Evolutionary conservation across 1,140 invertebrate species (phyloP), one percentile per base, ranked within the genome.

Genomic region (Maniola jurtina): DNA sequence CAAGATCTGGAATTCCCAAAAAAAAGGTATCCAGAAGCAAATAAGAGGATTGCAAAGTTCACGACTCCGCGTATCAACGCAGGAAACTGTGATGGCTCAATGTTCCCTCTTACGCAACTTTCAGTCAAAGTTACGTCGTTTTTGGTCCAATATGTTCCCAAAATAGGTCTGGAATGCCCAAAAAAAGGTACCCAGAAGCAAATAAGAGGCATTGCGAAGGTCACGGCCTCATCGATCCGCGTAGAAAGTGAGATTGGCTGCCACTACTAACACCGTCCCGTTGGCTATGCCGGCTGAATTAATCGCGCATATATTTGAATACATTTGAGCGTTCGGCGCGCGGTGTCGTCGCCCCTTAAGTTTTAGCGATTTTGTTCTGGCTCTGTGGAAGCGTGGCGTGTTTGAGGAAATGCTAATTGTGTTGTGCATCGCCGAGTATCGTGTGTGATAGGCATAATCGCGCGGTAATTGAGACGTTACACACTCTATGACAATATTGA

Each of bases 261-360:
- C 83, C 82, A 89, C 85, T 88, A 91, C 87, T 89, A 90, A 90
- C 87, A 89, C 88, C 86, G 87, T 88, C 81, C 85, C 86, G 83
- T 77, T 90, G 88, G 85, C 85, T 91, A 91, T 91, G 92, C 92
- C 91, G 86, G 77, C 91, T 92, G 92, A 93, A 93, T 93, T 93
- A 93, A 93, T 93, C 92, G 90, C 91, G 92, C 92, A 93, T 93
- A 93, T 89, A 93, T 93, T 93, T 93, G 92, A 93, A 93, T 93
- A 93, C 89, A 93, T 93, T 93, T 92, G 79, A 84, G 79, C 81
- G 80, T 80, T 81, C 76, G 81, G 70, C 79, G 80, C 79, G 80
- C 54, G 54, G 84, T 88, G 88, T 89, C 86, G 86, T 87, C 83
- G 88, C 81, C 86, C 83, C 85, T 88, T 87, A 89, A 89, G 83